phyloP scores from a whole-genome alignment of 1,140 invertebrate species.

The Ceratina calcarata region DNA sequence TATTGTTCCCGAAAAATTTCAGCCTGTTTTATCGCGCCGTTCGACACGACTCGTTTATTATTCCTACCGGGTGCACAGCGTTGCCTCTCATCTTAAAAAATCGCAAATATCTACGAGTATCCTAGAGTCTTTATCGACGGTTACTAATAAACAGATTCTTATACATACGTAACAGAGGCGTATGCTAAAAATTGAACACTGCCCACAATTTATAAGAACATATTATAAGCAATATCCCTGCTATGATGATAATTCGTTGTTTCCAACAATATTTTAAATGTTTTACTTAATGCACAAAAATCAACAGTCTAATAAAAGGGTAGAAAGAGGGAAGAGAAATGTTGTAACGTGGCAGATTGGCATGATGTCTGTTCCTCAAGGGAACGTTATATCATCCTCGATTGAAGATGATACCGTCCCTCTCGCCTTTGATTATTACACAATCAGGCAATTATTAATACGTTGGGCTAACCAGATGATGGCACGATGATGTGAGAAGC shows the following conservation, averaged over 20 bases:
- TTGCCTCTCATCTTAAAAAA: too few species aligned
- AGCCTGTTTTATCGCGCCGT: conserved; percentile 5
- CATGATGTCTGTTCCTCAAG: conserved; percentile 12
- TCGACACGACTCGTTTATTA: conserved; percentile 8
- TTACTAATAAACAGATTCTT: too few species aligned
- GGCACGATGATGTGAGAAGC: conserved; percentile 37
- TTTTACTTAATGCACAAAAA: neutral
- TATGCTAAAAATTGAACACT: too few species aligned
- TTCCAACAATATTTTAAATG: too few species aligned
- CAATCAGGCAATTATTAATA: conserved; percentile 44
- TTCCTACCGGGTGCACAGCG: neutral
- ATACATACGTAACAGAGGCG: too few species aligned
- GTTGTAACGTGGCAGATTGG: neutral
- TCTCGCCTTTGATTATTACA: conserved; percentile 42
- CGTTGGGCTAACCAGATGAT: conserved; percentile 32
- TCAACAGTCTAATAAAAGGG: neutral
- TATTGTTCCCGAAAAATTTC: conserved; percentile 31
- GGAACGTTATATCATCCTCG: conserved; percentile 23
- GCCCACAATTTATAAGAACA: too few species aligned
- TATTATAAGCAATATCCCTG: too few species aligned
- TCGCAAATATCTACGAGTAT: too few species aligned
- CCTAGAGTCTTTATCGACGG: too few species aligned
- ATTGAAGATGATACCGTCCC: conserved; percentile 16
- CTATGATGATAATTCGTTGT: too few species aligned
- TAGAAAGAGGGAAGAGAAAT: neutral